phyloP scores from a whole-genome alignment of 53 echinoderm and acorn worm genomes.

The Pentamera pediparva region DNA sequence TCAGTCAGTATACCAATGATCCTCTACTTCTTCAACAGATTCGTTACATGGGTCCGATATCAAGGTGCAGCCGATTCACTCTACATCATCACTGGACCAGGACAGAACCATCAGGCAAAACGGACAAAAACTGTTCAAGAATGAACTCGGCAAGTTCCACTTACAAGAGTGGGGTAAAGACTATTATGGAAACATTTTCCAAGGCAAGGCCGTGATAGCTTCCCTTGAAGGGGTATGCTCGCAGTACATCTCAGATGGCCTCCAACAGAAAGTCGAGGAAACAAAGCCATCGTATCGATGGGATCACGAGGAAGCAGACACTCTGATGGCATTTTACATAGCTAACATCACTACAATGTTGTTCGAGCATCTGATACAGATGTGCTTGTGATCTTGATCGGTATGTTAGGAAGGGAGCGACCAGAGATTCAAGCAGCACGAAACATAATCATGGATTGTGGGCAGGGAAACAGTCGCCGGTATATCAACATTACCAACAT shows the following conservation, averaged over 20 bases:
- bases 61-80: constrained; percentile 41
- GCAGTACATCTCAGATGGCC: constrained; percentile 32
- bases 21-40: constrained; percentile 46
- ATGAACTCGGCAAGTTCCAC: constrained; percentile 49
- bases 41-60: constrained; percentile 57
- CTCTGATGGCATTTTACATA: constrained; percentile 51
- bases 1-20: constrained; percentile 41
- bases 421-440: constrained; percentile 13
- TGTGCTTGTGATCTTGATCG: constrained; percentile 37
- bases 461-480: constrained; percentile 40
- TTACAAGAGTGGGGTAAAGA: constrained; percentile 47
- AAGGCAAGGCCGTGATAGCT: constrained; percentile 39
- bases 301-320: constrained; percentile 62
- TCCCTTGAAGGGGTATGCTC: constrained; percentile 53
- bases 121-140: constrained; percentile 50
- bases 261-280: background rate
- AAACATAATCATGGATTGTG: constrained; percentile 56
- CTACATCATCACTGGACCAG: constrained; percentile 38
- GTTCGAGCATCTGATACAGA: constrained; percentile 52
- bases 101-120: constrained; percentile 41
- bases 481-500: constrained; percentile 33
- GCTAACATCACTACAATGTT: constrained; percentile 3
- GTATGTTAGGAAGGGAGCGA: constrained; percentile 34
- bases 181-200: constrained; percentile 22
- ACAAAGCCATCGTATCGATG: constrained; percentile 32